A percentile compares a stretch with the other conserved stretches of the same genome.
phyloP scores from a whole-genome alignment of 2,113 vertebrate genomes.

The Typhlomys cinereus region DNA sequence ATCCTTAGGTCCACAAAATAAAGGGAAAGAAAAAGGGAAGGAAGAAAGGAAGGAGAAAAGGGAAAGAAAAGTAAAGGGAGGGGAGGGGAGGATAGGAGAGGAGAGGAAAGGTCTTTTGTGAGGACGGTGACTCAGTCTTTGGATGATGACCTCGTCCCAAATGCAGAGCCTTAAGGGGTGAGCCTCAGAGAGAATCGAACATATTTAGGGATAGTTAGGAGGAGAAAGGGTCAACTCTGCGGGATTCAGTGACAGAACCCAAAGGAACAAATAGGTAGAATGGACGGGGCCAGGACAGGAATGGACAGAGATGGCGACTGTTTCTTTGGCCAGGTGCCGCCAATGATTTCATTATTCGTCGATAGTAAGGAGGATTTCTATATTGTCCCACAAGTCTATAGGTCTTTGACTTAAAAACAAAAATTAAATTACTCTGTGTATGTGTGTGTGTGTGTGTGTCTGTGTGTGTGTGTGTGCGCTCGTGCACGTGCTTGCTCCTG shows the following conservation, averaged over 20 bases:
- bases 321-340: not conserved
- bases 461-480: no score
- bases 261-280: not conserved
- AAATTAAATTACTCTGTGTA: no score
- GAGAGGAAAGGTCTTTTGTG: not conserved
- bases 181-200: not conserved
- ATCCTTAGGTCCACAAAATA: not conserved
- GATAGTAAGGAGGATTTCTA: not conserved
- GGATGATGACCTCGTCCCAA: not conserved
- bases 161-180: not conserved
- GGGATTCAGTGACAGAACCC: not conserved
- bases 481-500: no score
- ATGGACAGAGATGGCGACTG: not conserved
- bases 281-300: not conserved
- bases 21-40: not conserved
- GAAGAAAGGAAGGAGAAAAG: not conserved
- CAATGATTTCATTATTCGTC: not conserved
- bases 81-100: not conserved
- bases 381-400: not conserved
- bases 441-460: no score
- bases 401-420: no score
- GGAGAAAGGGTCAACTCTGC: not conserved
- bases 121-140: not conserved
- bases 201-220: not conserved
- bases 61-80: not conserved